phyloP scores from a whole-genome alignment of 2,888 invertebrate genomes.

The Tetragonula carbonaria region DNA sequence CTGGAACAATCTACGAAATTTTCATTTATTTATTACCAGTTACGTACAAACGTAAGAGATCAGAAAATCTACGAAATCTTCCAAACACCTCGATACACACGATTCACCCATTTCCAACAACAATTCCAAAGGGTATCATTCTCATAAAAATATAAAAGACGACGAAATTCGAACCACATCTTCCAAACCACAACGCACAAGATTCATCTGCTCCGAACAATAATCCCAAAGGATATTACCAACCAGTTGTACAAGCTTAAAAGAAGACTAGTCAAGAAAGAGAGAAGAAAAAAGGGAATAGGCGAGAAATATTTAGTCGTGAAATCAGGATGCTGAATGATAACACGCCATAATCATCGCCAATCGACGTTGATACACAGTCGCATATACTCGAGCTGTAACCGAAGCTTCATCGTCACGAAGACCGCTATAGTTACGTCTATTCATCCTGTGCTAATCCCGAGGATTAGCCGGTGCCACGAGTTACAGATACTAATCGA shows the following conservation, averaged over 20 bases:
- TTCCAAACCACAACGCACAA: background rate
- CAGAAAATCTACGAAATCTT: too few relatives aligned
- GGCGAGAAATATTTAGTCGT: conserved; percentile 4
- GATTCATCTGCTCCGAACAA: background rate
- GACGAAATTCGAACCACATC: too few relatives aligned
- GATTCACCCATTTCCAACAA: too few relatives aligned
- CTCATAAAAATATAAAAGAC: too few relatives aligned
- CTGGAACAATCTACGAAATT: background rate
- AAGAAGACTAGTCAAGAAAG: background rate
- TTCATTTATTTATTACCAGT: too few relatives aligned
- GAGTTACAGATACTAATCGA: conserved; percentile 26
- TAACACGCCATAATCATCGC: conserved; percentile 62
- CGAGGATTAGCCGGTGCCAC: conserved; percentile 25
- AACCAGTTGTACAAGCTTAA: background rate
- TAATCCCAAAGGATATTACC: background rate
- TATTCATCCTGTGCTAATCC: conserved; percentile 20
- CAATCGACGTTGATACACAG: conserved; percentile 51
- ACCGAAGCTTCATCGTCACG: conserved; percentile 34
- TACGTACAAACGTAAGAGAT: too few relatives aligned
- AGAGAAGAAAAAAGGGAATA: conserved; percentile 2
- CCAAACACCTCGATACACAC: background rate
- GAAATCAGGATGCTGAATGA: conserved; percentile 65
- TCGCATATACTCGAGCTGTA: background rate
- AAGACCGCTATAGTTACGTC: conserved; percentile 41
- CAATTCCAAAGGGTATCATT: too few relatives aligned